Conservation (phyloP, 2,888 invertebrate genomes). For the Tholera decimalis region DNA sequence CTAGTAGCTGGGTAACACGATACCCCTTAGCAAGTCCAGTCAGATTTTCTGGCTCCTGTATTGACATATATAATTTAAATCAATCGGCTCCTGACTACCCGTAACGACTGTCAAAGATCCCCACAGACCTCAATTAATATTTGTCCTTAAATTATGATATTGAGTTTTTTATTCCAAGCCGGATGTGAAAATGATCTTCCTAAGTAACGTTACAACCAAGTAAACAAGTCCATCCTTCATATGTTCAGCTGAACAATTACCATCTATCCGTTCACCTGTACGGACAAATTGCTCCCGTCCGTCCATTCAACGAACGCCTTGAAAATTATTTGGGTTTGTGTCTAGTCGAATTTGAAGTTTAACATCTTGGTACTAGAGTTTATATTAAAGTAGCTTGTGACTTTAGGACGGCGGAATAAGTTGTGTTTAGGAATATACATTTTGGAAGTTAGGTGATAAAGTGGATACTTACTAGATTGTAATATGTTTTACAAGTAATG, state of each 20-base stretch:
- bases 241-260: constrained; percentile 56
- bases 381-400: neutral
- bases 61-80: no score
- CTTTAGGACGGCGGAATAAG: neutral
- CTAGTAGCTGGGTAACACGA: no score
- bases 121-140: no score
- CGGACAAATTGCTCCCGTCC: constrained; percentile 70
- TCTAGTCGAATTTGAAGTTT: constrained; percentile 24
- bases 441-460: neutral
- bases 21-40: no score
- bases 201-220: constrained; percentile 31
- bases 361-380: neutral
- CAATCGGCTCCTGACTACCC: no score
- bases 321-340: constrained; percentile 25
- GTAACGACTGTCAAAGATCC: no score
- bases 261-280: constrained; percentile 61
- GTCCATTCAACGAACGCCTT: constrained; percentile 55
- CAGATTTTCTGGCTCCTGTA: no score
- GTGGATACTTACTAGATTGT: neutral
- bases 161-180: neutral
- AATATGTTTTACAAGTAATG: neutral
- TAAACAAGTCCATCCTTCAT: constrained; percentile 58
- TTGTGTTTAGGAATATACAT: neutral
- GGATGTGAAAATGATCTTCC: constrained; percentile 23
- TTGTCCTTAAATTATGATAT: neutral